Conservation (phyloP, 1,140 invertebrate species). For the Drosophila repleta region DNA sequence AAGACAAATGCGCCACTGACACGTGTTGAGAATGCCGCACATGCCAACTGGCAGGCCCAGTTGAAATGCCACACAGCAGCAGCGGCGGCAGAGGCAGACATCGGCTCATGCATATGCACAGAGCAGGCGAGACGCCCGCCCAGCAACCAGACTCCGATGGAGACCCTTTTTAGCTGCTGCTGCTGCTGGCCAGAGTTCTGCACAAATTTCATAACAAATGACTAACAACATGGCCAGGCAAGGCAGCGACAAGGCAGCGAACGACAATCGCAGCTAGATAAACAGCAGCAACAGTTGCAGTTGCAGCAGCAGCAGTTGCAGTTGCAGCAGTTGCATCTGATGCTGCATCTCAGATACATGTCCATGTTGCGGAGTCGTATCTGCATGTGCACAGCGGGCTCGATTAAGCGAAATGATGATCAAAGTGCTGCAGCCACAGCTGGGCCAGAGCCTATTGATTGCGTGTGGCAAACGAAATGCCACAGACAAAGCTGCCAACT, state of each 20-base stretch:
- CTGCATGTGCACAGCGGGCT: conserved; percentile 64
- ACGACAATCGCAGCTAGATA: conserved; percentile 73
- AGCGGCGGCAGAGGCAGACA: neutral
- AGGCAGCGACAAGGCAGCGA: conserved; percentile 54
- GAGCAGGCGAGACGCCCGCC: conserved; percentile 31
- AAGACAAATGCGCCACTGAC: conserved; percentile 65
- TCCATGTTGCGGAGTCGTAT: conserved; percentile 53
- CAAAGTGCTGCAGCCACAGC: conserved; percentile 64
- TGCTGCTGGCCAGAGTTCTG: conserved; percentile 4
- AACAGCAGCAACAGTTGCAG: conserved; percentile 48
- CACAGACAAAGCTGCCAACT: conserved; percentile 44
- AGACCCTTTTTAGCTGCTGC: conserved; percentile 53
- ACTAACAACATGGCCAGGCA: conserved; percentile 75
- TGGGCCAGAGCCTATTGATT: conserved; percentile 56
- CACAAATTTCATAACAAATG: conserved; percentile 76
- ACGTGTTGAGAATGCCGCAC: conserved; percentile 77
- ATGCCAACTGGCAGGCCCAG: conserved; percentile 54
- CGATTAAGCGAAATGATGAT: conserved; percentile 79
- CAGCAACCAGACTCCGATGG: conserved; percentile 15
- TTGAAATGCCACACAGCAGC: conserved; percentile 76
- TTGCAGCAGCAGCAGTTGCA: conserved; percentile 15
- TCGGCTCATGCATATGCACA: conserved; percentile 69
- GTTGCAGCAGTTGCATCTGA: conserved; percentile 23
- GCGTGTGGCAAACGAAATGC: conserved; percentile 75
- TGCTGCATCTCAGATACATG: conserved; percentile 47